phyloP scores from a whole-genome alignment of 2,888 invertebrate genomes.

The Rosalia funebris region DNA sequence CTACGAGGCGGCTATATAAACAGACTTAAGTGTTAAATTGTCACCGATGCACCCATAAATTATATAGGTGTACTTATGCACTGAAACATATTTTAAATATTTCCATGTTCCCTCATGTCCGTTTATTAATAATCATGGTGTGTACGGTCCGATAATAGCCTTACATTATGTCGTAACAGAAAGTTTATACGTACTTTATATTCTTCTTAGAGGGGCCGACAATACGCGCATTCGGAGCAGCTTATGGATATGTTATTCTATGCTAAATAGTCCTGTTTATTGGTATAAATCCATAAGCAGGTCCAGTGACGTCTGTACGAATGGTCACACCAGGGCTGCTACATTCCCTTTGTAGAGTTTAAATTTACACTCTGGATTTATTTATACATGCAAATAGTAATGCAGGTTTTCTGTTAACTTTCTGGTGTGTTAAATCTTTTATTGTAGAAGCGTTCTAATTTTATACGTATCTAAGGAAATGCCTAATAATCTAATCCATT shows the following conservation, averaged over 20 bases:
- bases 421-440: too few relatives aligned
- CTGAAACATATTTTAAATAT: slow-evolving; percentile 19
- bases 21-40: not conserved
- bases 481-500: too few relatives aligned
- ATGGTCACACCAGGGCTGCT: too few relatives aligned
- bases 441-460: too few relatives aligned
- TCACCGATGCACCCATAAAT: not conserved
- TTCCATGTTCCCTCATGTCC: slow-evolving; percentile 24
- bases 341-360: too few relatives aligned
- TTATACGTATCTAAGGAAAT: too few relatives aligned
- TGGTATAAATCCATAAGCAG: slow-evolving; percentile 27
- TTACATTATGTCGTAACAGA: slow-evolving; percentile 34
- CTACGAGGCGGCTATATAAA: not conserved
- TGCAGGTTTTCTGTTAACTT: too few relatives aligned
- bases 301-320: slow-evolving; percentile 3
- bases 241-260: slow-evolving; percentile 39
- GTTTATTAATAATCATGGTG: slow-evolving; percentile 33
- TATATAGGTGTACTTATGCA: not conserved
- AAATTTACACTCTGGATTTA: too few relatives aligned
- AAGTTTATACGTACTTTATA: slow-evolving; percentile 34
- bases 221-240: slow-evolving; percentile 32
- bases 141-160: slow-evolving; percentile 31
- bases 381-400: too few relatives aligned
- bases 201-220: slow-evolving; percentile 31
- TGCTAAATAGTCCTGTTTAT: slow-evolving; percentile 36